phyloP scores from a whole-genome alignment of 2,113 vertebrate genomes.

The Isichthys henryi region DNA sequence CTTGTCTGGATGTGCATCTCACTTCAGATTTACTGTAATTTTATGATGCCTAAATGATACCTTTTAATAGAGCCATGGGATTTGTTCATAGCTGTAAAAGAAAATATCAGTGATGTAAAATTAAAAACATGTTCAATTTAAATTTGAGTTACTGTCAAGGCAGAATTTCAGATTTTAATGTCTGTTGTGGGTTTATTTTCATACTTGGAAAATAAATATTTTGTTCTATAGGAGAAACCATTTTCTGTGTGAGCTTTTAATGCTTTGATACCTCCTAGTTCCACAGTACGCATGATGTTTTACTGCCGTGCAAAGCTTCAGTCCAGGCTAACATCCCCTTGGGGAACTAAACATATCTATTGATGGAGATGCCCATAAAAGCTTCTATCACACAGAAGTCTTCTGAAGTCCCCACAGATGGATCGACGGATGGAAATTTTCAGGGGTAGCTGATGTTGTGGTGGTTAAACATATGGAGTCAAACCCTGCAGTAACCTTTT shows the following conservation, averaged over 20 bases:
- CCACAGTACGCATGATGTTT: background rate
- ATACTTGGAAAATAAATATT: background rate
- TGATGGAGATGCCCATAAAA: background rate
- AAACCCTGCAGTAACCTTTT: background rate
- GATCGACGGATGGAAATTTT: background rate
- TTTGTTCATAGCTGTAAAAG: background rate
- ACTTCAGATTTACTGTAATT: background rate
- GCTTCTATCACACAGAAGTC: background rate
- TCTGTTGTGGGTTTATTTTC: background rate
- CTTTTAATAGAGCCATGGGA: background rate
- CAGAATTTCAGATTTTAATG: background rate
- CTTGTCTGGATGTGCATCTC: background rate
- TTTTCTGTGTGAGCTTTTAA: background rate
- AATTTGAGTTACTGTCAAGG: background rate
- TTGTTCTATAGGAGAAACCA: background rate
- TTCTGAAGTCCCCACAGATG: background rate
- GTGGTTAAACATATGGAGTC: background rate
- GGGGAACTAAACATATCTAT: background rate
- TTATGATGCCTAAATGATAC: background rate
- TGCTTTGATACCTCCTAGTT: background rate
- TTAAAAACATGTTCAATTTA: background rate
- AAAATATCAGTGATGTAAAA: background rate
- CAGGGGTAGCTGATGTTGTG: background rate
- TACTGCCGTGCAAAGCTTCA: background rate
- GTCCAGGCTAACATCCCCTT: background rate